Evolutionary conservation across 1,140 invertebrate genomes (phyloP).

Genomic region (Condylostylus longicornis): DNA sequence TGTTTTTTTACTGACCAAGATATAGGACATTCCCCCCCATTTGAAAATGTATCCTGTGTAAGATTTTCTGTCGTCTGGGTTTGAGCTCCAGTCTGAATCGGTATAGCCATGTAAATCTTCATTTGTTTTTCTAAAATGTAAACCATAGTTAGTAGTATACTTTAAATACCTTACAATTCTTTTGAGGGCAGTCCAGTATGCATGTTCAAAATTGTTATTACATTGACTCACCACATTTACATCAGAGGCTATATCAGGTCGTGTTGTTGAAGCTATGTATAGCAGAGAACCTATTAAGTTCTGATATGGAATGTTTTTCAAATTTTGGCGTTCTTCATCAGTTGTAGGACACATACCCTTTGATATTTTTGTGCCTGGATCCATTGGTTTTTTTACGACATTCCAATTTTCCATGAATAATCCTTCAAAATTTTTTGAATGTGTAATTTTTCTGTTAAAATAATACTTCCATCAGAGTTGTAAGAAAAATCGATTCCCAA

Average conservation of each 20-base stretch:
- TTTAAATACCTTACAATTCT: constrained; percentile 18
- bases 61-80: constrained; percentile 13
- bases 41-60: constrained; percentile 22
- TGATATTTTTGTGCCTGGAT: constrained; percentile 13
- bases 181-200: constrained; percentile 9
- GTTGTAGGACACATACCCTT: constrained; percentile 9
- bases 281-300: constrained; percentile 18
- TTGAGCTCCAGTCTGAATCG: constrained; percentile 20
- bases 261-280: constrained; percentile 18
- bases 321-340: constrained; percentile 3
- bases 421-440: constrained; percentile 21
- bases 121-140: not conserved
- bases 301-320: constrained; percentile 10
- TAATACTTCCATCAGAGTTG: constrained; percentile 10
- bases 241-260: constrained; percentile 28
- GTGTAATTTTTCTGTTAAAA: constrained; percentile 19
- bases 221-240: constrained; percentile 16
- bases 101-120: not conserved
- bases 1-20: constrained; percentile 28
- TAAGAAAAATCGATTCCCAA: constrained; percentile 19
- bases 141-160: constrained; percentile 8
- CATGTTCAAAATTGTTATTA: constrained; percentile 9
- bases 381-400: constrained; percentile 8
- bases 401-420: constrained; percentile 15
- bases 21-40: constrained; percentile 15